A percentile compares a stretch with the other conserved stretches of the same genome.
phyloP scores from a whole-genome alignment of 2,888 invertebrate species.

The Drosophila maculinotata region DNA sequence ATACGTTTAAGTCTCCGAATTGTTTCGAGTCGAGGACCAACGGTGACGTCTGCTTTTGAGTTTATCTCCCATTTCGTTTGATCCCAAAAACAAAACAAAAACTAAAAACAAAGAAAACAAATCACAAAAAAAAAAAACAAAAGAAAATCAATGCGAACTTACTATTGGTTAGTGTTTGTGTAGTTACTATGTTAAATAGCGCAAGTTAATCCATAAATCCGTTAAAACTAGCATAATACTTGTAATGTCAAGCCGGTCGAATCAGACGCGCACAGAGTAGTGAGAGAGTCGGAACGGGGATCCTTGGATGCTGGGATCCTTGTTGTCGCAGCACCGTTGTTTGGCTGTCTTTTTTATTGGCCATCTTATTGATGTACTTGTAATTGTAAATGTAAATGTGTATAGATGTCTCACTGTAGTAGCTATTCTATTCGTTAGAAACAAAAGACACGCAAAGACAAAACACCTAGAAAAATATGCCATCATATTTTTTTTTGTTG shows the following conservation, averaged over 20 bases:
- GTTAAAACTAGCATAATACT: constrained; percentile 54
- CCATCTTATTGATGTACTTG: constrained; percentile 46
- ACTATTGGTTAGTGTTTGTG: constrained; percentile 67
- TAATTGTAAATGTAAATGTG: constrained; percentile 70
- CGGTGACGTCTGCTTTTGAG: constrained; percentile 25
- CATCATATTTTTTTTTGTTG: constrained; percentile 62
- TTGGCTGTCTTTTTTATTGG: constrained; percentile 22
- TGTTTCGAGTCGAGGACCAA: constrained; percentile 25
- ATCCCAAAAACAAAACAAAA: constrained; percentile 29
- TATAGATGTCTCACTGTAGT: constrained; percentile 60
- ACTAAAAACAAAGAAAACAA: constrained; percentile 5
- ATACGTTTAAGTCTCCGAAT: constrained; percentile 56
- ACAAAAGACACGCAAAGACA: constrained; percentile 34
- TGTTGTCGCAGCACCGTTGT: constrained; percentile 50
- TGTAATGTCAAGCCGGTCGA: constrained; percentile 37
- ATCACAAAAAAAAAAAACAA: constrained; percentile 1
- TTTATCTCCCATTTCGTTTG: constrained; percentile 27
- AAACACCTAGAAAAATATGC: constrained; percentile 44
- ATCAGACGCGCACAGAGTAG: constrained; percentile 39
- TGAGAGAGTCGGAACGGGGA: constrained; percentile 24
- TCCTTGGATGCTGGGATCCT: constrained; percentile 6
- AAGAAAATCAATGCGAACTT: constrained; percentile 44
- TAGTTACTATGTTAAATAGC: constrained; percentile 76
- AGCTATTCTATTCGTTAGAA: constrained; percentile 40
- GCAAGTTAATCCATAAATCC: constrained; percentile 66